A percentile compares a stretch with the other conserved stretches of the same genome.
phyloP scores from a whole-genome alignment of 2,888 invertebrate species.

The Blomia tropicalis region DNA sequence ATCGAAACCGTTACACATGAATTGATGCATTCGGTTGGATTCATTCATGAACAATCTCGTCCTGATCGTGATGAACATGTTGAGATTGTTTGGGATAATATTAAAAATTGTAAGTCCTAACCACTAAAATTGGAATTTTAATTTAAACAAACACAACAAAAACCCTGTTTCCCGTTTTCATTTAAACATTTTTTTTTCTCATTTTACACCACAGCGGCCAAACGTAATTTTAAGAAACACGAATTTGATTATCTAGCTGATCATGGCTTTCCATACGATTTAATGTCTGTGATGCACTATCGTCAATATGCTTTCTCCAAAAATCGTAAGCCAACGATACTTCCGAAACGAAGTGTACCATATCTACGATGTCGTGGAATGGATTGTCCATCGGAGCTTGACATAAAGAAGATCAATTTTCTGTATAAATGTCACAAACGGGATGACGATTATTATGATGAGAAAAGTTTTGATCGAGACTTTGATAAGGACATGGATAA shows the following conservation, averaged over 20 bases:
- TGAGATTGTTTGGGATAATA: conserved; percentile 55
- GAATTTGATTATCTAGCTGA: conserved; percentile 36
- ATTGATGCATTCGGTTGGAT: conserved; percentile 60
- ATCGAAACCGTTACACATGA: conserved; percentile 46
- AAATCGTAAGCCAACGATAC: conserved; percentile 26
- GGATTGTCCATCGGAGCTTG: conserved; percentile 25
- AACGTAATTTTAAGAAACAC: conserved; percentile 41
- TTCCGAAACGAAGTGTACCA: conserved; percentile 17
- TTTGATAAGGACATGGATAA: conserved; percentile 1
- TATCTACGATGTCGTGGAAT: conserved; percentile 24
- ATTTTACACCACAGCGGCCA: conserved; percentile 38
- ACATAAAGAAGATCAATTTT: conserved; percentile 28
- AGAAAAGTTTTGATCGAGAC: not conserved
- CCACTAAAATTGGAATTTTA: not conserved
- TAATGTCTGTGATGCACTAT: conserved; percentile 27
- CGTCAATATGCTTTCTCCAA: conserved; percentile 26
- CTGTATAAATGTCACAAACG: conserved; percentile 26
- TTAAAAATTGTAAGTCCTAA: conserved; percentile 42
- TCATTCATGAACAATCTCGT: conserved; percentile 66
- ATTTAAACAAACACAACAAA: not conserved
- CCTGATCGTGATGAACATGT: conserved; percentile 59
- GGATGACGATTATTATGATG: conserved; percentile 1
- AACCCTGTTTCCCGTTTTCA: not conserved
- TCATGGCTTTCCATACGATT: conserved; percentile 45
- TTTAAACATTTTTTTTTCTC: conserved; percentile 22